Conservation (phyloP, 1,140 invertebrate species). For the Trichomalopsis sarcophagae region DNA sequence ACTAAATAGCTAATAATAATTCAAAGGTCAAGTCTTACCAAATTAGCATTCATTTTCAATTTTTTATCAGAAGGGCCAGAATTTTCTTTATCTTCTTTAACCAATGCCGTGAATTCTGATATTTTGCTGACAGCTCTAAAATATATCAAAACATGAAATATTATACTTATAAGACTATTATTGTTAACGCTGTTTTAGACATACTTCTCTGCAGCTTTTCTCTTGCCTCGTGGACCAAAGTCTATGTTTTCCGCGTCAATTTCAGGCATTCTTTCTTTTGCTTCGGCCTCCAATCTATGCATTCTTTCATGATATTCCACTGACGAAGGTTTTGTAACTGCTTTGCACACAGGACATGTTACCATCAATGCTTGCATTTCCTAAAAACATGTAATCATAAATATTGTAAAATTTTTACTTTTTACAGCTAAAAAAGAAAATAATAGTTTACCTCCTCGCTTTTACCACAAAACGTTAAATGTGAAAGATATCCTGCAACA, state of each 20-base stretch:
- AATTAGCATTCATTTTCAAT: slow-evolving; percentile 33
- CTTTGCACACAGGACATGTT: slow-evolving; percentile 76
- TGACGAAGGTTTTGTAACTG: slow-evolving; percentile 77
- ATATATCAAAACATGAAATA: slow-evolving; percentile 32
- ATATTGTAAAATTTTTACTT: background rate
- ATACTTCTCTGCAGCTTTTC: slow-evolving; percentile 77
- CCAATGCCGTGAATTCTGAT: slow-evolving; percentile 62
- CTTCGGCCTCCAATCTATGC: slow-evolving; percentile 58
- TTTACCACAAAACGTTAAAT: slow-evolving; percentile 79
- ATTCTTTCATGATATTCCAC: slow-evolving; percentile 75
- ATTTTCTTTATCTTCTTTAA: slow-evolving; percentile 57
- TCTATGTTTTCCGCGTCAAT: slow-evolving; percentile 4
- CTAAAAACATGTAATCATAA: slow-evolving; percentile 60
- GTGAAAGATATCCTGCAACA: slow-evolving; percentile 78
- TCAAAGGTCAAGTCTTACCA: slow-evolving; percentile 12
- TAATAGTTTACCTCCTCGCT: slow-evolving; percentile 72
- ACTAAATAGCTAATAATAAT: background rate
- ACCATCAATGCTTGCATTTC: slow-evolving; percentile 75
- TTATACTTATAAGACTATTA: slow-evolving; percentile 6
- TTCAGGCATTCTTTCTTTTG: slow-evolving; percentile 49
- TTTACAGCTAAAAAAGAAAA: slow-evolving; percentile 51
- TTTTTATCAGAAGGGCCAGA: slow-evolving; percentile 45
- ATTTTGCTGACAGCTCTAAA: slow-evolving; percentile 67
- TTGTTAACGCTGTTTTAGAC: slow-evolving; percentile 16
- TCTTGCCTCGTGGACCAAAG: slow-evolving; percentile 61